Evolutionary conservation across 2,888 invertebrate genomes (phyloP), one percentile per base, ranked within the genome.

Genomic region (Folsomia manolachei): DNA sequence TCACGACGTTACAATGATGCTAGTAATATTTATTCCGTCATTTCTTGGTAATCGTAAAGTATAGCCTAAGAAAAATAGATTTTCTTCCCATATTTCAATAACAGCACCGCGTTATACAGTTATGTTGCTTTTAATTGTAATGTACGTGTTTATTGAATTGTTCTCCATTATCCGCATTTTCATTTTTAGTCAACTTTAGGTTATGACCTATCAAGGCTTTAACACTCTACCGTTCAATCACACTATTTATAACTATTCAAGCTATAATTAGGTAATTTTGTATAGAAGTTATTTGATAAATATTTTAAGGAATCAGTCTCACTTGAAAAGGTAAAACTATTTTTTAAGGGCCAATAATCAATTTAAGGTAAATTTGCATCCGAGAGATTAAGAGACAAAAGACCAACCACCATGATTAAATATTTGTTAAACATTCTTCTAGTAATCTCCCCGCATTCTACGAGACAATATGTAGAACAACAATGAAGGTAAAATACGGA

Each of bases 271-370:
- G 19, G 56, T 56, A 56, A 56, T 56, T 39, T 39, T 14, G 56
- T 56, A 4, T 56, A 19, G 56, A 18, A 21, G 21, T 56, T 56
- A 56, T 19, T 7, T 19, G 21, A 63, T 56, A 56, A 69, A 72
- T 67, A 72, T 64, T 65, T 72, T 39, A 39, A 56, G 21, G 56
- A 19, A 56, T 72, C 72, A 72, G 72, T 72, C 72, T 72, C 69
- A 71, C 71, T 67, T 66, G 66, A 56, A 56, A 2, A n/a, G 21
- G 65, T 39, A 1, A 65, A 51, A 39, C 27, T 67, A 67, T 53
- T 7, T 51, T 19, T 18, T 62, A 63, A 2, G 51, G n/a, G 27
- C 2, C 27, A 69, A 27, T 61, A 27, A 51, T n/a, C n/a, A n/a
- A n/a, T n/a, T n/a, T 69, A 14, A 39, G 39, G 39, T 39, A 39